Conservation (phyloP, 2,113 vertebrate species). For the Pedetes capensis region DNA sequence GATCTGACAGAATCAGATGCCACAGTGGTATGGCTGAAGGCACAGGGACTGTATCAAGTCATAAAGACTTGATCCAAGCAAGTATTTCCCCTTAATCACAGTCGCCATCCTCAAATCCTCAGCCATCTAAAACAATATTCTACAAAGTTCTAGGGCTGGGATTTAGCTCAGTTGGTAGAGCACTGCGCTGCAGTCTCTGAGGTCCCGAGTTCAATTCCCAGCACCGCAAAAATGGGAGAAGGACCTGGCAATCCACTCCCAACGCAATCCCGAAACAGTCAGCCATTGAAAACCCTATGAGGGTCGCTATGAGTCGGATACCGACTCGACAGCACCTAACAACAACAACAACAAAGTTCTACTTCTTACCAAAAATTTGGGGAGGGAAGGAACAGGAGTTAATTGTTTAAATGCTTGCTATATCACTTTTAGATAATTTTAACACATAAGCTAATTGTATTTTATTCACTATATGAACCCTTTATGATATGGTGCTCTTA, state of each 20-base stretch:
- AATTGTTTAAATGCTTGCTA: not conserved
- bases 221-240: too few relatives aligned
- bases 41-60: not conserved
- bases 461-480: not conserved
- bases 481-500: not conserved
- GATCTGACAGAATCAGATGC: too few relatives aligned
- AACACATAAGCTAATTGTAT: not conserved
- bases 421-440: not conserved
- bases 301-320: too few relatives aligned
- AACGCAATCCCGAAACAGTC: too few relatives aligned
- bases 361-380: not conserved
- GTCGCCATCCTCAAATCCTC: not conserved
- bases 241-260: too few relatives aligned
- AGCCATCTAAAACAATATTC: conserved; percentile 25
- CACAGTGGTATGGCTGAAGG: too few relatives aligned
- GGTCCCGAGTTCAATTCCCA: too few relatives aligned
- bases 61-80: not conserved
- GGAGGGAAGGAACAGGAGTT: not conserved
- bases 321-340: too few relatives aligned
- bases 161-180: too few relatives aligned
- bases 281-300: too few relatives aligned
- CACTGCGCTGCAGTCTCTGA: too few relatives aligned
- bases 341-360: conserved; percentile 36
- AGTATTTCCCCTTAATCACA: not conserved
- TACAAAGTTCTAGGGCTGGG: conserved; percentile 30